Conservation (phyloP, 2,888 invertebrate genomes). For the Exephanes ischioxanthus region DNA sequence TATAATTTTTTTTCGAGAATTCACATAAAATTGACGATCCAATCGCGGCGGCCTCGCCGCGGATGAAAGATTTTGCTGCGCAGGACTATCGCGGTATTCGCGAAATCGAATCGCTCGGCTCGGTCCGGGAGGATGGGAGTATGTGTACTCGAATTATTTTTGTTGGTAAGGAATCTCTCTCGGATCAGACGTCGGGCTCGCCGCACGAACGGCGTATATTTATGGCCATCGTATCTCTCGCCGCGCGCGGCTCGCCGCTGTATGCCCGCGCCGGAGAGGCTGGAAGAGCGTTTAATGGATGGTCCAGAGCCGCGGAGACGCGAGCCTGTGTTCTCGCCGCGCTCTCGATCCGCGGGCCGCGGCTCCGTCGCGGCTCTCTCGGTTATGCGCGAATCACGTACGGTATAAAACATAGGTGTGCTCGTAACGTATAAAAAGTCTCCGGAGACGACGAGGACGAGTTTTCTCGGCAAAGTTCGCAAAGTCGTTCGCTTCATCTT, state of each 20-base stretch:
- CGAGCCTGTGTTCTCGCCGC: slow-evolving; percentile 84
- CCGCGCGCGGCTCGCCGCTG: slow-evolving; percentile 73
- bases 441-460: not conserved
- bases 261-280: slow-evolving; percentile 39
- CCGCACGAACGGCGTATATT: slow-evolving; percentile 81
- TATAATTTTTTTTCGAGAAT: no score
- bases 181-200: slow-evolving; percentile 81
- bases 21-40: no score
- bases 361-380: slow-evolving; percentile 36
- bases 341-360: slow-evolving; percentile 66
- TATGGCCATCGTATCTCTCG: slow-evolving; percentile 83
- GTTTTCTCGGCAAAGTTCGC: not conserved
- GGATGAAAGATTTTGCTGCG: not conserved
- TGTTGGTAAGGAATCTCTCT: slow-evolving; percentile 79
- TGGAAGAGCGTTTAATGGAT: slow-evolving; percentile 82
- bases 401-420: slow-evolving; percentile 33
- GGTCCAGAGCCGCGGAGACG: slow-evolving; percentile 81
- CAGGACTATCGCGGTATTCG: slow-evolving; percentile 16
- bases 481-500: not conserved
- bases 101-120: slow-evolving; percentile 39
- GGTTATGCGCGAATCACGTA: slow-evolving; percentile 15
- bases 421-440: not conserved
- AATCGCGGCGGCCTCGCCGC: no score
- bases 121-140: slow-evolving; percentile 17
- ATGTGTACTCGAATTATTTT: slow-evolving; percentile 75